Evolutionary conservation across 2,888 invertebrate genomes (phyloP), one percentile per base, ranked within the genome.

Genomic region (Idaea dimidiata): DNA sequence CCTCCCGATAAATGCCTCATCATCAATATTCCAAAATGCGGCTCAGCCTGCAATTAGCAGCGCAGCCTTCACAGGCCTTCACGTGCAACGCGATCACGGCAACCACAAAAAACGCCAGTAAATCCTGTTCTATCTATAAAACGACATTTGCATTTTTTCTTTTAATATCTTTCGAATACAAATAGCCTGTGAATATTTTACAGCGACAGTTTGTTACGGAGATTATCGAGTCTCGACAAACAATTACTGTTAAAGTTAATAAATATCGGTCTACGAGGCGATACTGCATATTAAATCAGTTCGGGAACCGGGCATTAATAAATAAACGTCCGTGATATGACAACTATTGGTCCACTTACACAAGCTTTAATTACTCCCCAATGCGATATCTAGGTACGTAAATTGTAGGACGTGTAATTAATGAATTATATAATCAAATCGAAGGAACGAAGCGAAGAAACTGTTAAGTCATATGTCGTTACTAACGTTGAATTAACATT

Each of bases 11-110:
- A 90, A 91, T 89, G 85, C 83, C 88, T 88, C 89, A 89, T 90
- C 89, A 91, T 91, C 91, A 91, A 91, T 92, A 92, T 92, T 91
- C 91, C 89, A 89, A 91, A 91, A 91, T 91, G 91, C 90, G 83
- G 87, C 87, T 86, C 83, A 81, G 83, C 80, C 85, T 78, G 91
- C 89, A 92, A 91, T 92, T 92, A 92, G 91, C 91, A 81, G 86
- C 76, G 78, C 81, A 89, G 84, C 91, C 91, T 90, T 90, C 89
- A 81, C 87, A 87, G 84, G 88, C 88, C 88, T 85, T 87, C 89
- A 84, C 89, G 88, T 85, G 79, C 82, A 73, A 72, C 61, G 71
- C 86, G 82, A 82, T 81, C 86, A 80, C 81, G 74, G 79, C 80
- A 76, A 77, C 76, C 77, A 83, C 84, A 88, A 91, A 88, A 43